These are phyloP conservation scores for Cepphus grylle DNA, from an alignment of 2,113 vertebrate species.

Conservation along the genomic window DNA sequence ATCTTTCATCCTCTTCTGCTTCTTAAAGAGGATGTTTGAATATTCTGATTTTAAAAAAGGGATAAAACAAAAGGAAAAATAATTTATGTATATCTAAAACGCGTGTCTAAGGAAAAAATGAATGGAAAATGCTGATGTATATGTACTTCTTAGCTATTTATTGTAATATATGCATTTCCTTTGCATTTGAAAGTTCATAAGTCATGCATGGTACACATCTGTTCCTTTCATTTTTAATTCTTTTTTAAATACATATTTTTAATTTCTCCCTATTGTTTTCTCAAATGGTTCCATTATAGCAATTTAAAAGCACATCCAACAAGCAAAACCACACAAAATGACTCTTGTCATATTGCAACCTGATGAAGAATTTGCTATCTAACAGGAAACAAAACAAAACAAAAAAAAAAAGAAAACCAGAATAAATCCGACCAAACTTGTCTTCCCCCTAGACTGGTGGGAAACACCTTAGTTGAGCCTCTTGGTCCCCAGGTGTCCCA, in stretches of 20 bases:
- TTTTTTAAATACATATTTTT: slow-evolving; percentile 47
- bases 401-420: neutral
- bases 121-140: slow-evolving; percentile 22
- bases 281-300: slow-evolving; percentile 19
- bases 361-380: neutral
- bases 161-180: neutral
- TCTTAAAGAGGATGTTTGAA: slow-evolving; percentile 41
- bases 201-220: slow-evolving; percentile 27
- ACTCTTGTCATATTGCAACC: neutral
- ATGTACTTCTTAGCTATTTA: neutral
- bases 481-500: neutral
- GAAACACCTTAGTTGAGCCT: neutral
- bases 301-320: slow-evolving; percentile 24
- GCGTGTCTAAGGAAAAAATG: neutral
- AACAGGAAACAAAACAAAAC: neutral
- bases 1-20: slow-evolving; percentile 44
- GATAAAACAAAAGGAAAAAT: slow-evolving; percentile 22
- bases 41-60: slow-evolving; percentile 9
- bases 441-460: neutral
- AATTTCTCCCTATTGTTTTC: slow-evolving; percentile 53
- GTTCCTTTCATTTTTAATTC: slow-evolving; percentile 47
- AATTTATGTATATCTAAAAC: slow-evolving; percentile 24
- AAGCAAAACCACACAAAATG: neutral
- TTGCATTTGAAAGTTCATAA: slow-evolving; percentile 30
- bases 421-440: neutral